Evolutionary conservation across 2,113 vertebrate species (phyloP).

Genomic region (Sylvilagus bachmani): DNA sequence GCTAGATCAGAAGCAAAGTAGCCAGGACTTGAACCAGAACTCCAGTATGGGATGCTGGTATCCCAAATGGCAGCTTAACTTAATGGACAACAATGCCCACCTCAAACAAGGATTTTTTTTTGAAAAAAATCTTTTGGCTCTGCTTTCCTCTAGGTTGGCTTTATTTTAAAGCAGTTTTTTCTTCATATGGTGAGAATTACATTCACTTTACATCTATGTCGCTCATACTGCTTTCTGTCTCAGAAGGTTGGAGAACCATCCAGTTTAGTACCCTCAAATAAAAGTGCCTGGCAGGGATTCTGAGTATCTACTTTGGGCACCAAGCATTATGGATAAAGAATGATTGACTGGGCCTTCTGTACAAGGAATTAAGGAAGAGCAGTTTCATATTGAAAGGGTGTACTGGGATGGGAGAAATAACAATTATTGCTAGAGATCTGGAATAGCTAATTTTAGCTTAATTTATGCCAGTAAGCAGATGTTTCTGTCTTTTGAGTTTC

Average conservation of each 20-base stretch:
- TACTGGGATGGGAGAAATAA: not conserved
- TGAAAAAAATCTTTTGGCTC: not conserved
- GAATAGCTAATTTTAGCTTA: slow-evolving; percentile 15
- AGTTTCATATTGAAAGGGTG: not conserved
- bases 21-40: too few species aligned
- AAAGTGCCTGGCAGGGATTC: not conserved
- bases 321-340: not conserved
- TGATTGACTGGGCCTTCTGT: not conserved
- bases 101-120: too few species aligned
- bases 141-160: not conserved
- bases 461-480: not conserved
- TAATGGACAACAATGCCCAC: too few species aligned
- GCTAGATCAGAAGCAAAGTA: too few species aligned
- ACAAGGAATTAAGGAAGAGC: not conserved
- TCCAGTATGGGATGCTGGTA: too few species aligned
- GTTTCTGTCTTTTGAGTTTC: not conserved
- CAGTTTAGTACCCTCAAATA: not conserved
- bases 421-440: not conserved
- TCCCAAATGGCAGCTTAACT: too few species aligned
- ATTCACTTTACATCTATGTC: not conserved
- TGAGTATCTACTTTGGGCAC: not conserved
- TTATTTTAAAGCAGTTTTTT: not conserved
- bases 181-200: not conserved
- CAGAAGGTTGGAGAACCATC: not conserved
- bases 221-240: not conserved